Base-by-base conservation (phyloP, 2,113 vertebrate species). In the Chroicocephalus ridibundus region DNA sequence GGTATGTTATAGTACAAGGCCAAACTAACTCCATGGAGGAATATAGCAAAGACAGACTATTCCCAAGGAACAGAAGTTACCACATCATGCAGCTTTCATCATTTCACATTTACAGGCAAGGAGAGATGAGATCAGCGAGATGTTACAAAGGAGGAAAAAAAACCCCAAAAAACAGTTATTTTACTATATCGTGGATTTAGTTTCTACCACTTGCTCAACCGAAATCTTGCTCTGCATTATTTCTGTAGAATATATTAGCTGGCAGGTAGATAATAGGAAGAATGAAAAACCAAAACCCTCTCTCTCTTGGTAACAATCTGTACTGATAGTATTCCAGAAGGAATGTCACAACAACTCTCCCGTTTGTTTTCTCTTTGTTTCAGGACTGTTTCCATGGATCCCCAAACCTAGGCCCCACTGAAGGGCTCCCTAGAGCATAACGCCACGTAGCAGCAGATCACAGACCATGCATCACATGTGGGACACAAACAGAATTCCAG, bases 331-430 rank as follows among this genome's bases (percentile, higher is more conserved):
- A 85, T 82, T 95, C 95, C 93, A 97, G 93, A 69, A 92, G 74
- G 7, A 90, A 84, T 91, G 91, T 96, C 95, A 95, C 95, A 95
- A 92, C 68, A 91, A 38, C 90, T 90, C 89, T 91, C 83, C 38
- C 5, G 0, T 96, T 92, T 97, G 96, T 97, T 97, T 97, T 96
- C 93, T 91, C 65, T 96, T 95, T 96, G 95, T 96, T 97, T 97
- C 90, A 96, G 88, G 84, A 51, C 2, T 52, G 94, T 96, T 97
- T 97, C 97, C 94, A 95, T 97, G 93, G 96, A 96, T 96, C 42
- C 77, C 58, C 93, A 94, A 94, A 95, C 65, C 81, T 94, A 95
- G 91, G 95, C 94, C 89, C 80, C 87, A 78, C 55, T 69, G 81
- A 88, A 96, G 93, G 82, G 52, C 17, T 96, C 86, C 94, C 94